Conservation (phyloP, 2,113 vertebrate genomes). For the Himantopus leucocephalus region DNA sequence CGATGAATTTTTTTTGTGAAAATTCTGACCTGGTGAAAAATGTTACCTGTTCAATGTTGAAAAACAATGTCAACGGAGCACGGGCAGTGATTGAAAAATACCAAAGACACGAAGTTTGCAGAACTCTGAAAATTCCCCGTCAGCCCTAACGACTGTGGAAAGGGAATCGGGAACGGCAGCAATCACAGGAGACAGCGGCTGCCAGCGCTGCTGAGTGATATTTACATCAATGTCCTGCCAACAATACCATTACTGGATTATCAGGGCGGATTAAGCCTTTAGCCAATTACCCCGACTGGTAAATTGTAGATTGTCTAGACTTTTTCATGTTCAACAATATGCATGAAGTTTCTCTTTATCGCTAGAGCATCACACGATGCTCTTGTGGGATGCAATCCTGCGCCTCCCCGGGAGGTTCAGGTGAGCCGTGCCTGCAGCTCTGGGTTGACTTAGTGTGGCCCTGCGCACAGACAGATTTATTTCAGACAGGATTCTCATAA, state of each 20-base stretch:
- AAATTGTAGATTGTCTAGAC: constrained; percentile 66
- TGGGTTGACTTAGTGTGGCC: neutral
- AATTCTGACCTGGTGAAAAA: neutral
- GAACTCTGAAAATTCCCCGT: neutral
- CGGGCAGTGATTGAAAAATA: neutral
- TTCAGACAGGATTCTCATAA: constrained; percentile 60
- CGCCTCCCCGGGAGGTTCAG: neutral
- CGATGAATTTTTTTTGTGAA: neutral
- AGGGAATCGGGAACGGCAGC: neutral
- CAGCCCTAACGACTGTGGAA: neutral
- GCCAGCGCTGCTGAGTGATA: constrained; percentile 42
- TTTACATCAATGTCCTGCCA: constrained; percentile 58
- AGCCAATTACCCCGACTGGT: constrained; percentile 54
- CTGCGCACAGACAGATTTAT: constrained; percentile 32
- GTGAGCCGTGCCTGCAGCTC: constrained; percentile 42
- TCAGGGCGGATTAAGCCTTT: constrained; percentile 60
- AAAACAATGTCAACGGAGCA: neutral
- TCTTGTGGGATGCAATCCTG: constrained; percentile 6
- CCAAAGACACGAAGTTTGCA: neutral
- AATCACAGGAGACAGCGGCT: constrained; percentile 24
- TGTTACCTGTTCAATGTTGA: neutral
- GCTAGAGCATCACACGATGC: constrained; percentile 23
- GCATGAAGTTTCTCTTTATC: constrained; percentile 55
- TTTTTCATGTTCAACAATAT: constrained; percentile 43
- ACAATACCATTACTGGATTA: constrained; percentile 64